These are phyloP conservation scores for Vireo griseus DNA, from an alignment of 2,797 vertebrate genomes.

Conservation along the genomic window DNA sequence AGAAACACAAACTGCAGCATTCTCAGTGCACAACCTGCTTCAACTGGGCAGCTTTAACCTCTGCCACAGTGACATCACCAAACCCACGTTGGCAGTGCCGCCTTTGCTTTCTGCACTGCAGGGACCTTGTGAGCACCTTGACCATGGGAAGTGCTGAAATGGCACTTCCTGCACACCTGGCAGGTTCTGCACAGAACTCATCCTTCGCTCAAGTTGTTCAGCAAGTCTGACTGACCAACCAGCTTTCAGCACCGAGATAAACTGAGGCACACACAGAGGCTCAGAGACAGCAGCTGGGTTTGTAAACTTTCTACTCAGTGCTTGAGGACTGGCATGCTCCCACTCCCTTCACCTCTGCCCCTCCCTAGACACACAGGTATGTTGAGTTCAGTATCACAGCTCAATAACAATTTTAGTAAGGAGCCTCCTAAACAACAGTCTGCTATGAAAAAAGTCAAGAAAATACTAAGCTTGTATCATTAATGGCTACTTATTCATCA, in stretches of 20 bases:
- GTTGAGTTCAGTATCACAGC: accelerated
- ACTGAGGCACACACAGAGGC: neutral
- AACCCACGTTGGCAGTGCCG: neutral
- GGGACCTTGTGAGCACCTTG: neutral
- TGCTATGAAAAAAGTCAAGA: neutral
- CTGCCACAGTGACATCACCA: neutral
- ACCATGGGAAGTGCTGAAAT: neutral
- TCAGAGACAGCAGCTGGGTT: neutral
- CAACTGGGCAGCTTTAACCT: neutral
- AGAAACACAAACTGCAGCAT: neutral
- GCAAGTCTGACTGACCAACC: neutral
- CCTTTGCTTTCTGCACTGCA: neutral
- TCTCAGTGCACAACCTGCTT: neutral
- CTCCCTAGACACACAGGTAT: neutral
- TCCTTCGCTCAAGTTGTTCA: neutral
- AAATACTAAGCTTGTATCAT: neutral
- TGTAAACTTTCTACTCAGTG: neutral
- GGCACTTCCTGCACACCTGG: neutral
- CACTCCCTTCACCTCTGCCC: neutral
- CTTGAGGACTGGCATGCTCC: neutral
- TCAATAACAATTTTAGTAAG: neutral
- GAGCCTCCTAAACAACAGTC: neutral
- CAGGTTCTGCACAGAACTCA: neutral
- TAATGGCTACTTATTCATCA: neutral
- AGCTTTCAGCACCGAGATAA: neutral